Conservation (phyloP, 2,797 vertebrate species). For the Menidia menidia region DNA sequence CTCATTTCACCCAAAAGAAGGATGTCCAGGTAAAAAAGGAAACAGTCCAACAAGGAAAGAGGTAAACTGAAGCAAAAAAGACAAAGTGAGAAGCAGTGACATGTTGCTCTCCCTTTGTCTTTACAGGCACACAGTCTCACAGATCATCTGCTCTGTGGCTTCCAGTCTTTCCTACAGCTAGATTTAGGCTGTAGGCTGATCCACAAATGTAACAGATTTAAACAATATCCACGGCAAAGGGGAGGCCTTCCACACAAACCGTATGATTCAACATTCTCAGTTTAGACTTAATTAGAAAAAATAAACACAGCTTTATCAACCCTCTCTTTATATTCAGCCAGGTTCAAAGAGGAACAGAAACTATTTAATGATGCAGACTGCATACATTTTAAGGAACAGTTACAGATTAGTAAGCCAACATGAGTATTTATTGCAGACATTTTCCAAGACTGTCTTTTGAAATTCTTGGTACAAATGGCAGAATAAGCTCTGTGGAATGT, state of each 20-base stretch:
- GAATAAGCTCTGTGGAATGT: background rate
- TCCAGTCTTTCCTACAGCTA: constrained; percentile 29
- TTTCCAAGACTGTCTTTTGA: background rate
- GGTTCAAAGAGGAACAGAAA: no score
- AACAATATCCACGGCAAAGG: constrained; percentile 1
- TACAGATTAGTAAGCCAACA: background rate
- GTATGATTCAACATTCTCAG: background rate
- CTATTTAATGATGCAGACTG: no score
- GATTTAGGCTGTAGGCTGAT: constrained; percentile 22
- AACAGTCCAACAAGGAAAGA: background rate
- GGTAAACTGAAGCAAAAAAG: constrained; percentile 1
- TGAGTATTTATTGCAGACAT: background rate
- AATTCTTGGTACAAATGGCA: background rate
- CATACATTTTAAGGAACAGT: background rate
- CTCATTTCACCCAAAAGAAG: constrained; percentile 28
- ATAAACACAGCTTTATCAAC: no score
- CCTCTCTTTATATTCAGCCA: no score
- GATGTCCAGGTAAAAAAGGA: constrained; percentile 11
- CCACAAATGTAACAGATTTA: constrained; percentile 19
- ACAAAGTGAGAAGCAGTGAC: constrained; percentile 7
- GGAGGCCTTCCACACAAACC: background rate
- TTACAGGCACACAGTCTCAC: constrained; percentile 50
- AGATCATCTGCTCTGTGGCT: constrained; percentile 37
- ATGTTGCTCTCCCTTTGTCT: constrained; percentile 36
- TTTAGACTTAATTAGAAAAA: no score